phyloP scores from a whole-genome alignment of 2,888 invertebrate genomes.

The Andrena bucephala region DNA sequence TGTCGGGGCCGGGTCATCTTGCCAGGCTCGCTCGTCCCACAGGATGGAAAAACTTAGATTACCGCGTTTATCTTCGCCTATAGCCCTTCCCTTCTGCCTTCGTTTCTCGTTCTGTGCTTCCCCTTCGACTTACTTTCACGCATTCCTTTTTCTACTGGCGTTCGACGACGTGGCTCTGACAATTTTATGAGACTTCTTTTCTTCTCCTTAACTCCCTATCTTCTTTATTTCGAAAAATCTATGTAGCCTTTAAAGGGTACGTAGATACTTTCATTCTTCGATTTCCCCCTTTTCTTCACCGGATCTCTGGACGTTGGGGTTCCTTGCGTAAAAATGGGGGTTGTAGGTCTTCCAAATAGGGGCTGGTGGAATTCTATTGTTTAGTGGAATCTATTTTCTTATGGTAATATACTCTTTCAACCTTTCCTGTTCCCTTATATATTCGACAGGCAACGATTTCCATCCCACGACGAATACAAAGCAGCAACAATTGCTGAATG shows the following conservation, averaged over 20 bases:
- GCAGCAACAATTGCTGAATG: too few relatives aligned
- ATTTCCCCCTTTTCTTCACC: background rate
- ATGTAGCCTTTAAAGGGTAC: too few relatives aligned
- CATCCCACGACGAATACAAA: too few relatives aligned
- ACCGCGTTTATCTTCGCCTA: constrained; percentile 74
- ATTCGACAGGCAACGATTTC: too few relatives aligned
- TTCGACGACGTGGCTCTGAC: constrained; percentile 43
- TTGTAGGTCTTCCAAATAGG: too few relatives aligned
- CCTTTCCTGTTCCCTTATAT: too few relatives aligned
- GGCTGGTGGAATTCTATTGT: too few relatives aligned
- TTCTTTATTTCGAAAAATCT: background rate
- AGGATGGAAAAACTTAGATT: constrained; percentile 80
- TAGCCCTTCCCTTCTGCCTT: constrained; percentile 3
- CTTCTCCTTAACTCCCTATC: constrained; percentile 32
- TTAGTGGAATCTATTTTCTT: too few relatives aligned
- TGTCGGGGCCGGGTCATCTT: constrained; percentile 38
- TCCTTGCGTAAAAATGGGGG: too few relatives aligned
- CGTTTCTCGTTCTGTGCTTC: constrained; percentile 7
- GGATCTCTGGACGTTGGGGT: too few relatives aligned
- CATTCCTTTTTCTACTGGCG: constrained; percentile 36
- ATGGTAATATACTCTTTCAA: too few relatives aligned
- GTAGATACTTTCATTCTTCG: background rate
- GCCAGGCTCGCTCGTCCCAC: constrained; percentile 38
- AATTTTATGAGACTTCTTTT: constrained; percentile 50
- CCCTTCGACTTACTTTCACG: background rate